A percentile compares a stretch with the other conserved stretches of the same genome.
These are phyloP conservation scores for Diceros bicornis DNA, from an alignment of 2,797 vertebrate species.

Conservation along the genomic window DNA sequence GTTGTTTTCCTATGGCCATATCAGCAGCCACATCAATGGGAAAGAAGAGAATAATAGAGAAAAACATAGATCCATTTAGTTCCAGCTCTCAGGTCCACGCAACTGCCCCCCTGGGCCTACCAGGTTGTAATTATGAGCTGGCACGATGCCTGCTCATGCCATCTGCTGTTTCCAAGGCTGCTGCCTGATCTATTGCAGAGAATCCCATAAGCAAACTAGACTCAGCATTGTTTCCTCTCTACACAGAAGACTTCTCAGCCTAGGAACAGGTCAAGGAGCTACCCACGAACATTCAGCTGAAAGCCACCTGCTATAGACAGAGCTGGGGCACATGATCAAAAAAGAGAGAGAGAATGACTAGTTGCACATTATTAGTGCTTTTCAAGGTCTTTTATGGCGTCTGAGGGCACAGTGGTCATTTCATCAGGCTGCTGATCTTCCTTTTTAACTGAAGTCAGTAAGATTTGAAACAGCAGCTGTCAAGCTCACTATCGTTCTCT, in stretches of 20 bases:
- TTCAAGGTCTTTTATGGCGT: not conserved
- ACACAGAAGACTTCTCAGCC: not conserved
- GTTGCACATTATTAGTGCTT: not conserved
- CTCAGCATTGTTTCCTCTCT: not conserved
- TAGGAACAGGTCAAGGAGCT: constrained; percentile 26
- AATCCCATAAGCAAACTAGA: not conserved
- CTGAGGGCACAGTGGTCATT: not conserved
- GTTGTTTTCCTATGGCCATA: constrained; percentile 44
- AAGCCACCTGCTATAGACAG: not conserved
- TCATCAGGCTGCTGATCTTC: not conserved
- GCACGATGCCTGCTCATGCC: not conserved
- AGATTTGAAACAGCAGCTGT: not conserved
- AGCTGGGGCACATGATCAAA: rapidly evolving
- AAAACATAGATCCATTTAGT: not conserved
- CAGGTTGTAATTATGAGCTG: constrained; percentile 71
- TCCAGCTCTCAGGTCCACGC: not conserved
- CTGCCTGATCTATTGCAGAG: constrained; percentile 8
- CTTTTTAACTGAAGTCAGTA: not conserved
- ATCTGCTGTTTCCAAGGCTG: constrained; percentile 79
- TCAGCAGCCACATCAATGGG: constrained; percentile 37
- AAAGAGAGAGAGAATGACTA: not conserved
- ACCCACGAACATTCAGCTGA: not conserved
- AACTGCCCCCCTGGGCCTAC: rapidly evolving
- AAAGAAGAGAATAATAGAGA: constrained; percentile 27
- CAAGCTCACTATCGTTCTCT: not conserved